A percentile compares a stretch with the other conserved stretches of the same genome.
phyloP scores from a whole-genome alignment of 2,888 invertebrate genomes.

The Dicranocentrus wangi region DNA sequence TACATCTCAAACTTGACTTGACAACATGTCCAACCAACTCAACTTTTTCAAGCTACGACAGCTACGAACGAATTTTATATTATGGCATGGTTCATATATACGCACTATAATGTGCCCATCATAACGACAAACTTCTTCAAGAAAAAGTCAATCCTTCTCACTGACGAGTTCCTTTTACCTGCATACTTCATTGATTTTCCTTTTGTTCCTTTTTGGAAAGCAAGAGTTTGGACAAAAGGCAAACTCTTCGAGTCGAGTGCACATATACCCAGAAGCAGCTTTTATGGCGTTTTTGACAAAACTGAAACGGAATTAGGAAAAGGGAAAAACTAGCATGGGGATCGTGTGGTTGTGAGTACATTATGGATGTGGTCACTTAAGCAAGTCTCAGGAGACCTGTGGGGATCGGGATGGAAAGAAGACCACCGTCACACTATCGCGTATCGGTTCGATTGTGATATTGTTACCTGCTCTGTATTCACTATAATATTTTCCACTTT shows the following conservation, averaged over 20 bases:
- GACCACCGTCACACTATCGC: constrained; percentile 32
- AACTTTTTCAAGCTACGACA: background rate
- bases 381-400: constrained; percentile 40
- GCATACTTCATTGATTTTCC: constrained; percentile 46
- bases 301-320: background rate
- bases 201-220: background rate
- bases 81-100: no score
- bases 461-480: constrained; percentile 1
- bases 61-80: background rate
- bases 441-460: constrained; percentile 13
- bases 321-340: constrained; percentile 18
- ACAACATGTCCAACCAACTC: constrained; percentile 38
- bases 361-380: constrained; percentile 56
- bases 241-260: no score
- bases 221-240: no score
- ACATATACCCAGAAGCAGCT: no score
- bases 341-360: constrained; percentile 40
- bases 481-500: no score
- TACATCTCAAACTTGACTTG: background rate
- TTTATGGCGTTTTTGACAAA: no score
- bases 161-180: constrained; percentile 1
- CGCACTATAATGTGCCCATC: background rate
- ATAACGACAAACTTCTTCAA: constrained; percentile 32
- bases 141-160: constrained; percentile 40
- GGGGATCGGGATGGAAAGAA: no score